Percentiles rank a stretch among this genome's conserved stretches.
Conservation (phyloP, 2,113 vertebrate species). For the Halichoerus grypus region DNA sequence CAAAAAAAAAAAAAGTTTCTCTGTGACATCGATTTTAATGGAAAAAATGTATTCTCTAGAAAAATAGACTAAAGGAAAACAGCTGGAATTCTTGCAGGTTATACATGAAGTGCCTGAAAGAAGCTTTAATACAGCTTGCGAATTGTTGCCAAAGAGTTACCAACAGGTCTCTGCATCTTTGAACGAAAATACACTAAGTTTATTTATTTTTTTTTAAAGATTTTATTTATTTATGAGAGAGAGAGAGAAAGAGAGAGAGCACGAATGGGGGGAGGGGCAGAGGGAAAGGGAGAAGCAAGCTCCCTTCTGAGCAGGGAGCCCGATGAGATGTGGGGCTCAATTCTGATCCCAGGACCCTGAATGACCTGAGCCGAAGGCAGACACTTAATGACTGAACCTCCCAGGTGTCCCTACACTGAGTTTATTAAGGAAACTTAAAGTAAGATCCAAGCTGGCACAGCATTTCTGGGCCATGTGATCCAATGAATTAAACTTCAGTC, state of each 20-base stretch:
- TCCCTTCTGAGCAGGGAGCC: too few relatives aligned
- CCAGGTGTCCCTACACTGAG: background rate
- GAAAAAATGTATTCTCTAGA: slow-evolving; percentile 37
- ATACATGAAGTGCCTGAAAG: slow-evolving; percentile 59
- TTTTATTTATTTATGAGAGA: too few relatives aligned
- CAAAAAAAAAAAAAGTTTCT: slow-evolving; percentile 41
- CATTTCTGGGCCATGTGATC: slow-evolving; percentile 5
- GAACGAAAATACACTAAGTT: slow-evolving; percentile 56
- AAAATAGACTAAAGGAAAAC: slow-evolving; percentile 64
- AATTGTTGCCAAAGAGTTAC: slow-evolving; percentile 62
- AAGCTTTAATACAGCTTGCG: slow-evolving; percentile 46
- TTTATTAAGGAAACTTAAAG: slow-evolving; percentile 61
- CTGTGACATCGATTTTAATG: slow-evolving; percentile 33
- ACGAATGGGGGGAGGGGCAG: too few relatives aligned
- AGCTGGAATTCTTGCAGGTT: slow-evolving; percentile 42
- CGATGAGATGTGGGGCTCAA: too few relatives aligned
- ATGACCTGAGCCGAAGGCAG: too few relatives aligned
- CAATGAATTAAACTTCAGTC: slow-evolving; percentile 1
- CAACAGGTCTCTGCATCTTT: slow-evolving; percentile 57
- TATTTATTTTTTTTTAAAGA: background rate
- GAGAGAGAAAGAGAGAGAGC: too few relatives aligned
- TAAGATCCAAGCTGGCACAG: background rate
- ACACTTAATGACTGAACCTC: too few relatives aligned
- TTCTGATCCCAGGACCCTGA: too few relatives aligned
- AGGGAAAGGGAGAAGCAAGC: too few relatives aligned